Evolutionary conservation across 92 coral and sea anemone genomes (phyloP).

Genomic region (Epizoanthus ramosus): DNA sequence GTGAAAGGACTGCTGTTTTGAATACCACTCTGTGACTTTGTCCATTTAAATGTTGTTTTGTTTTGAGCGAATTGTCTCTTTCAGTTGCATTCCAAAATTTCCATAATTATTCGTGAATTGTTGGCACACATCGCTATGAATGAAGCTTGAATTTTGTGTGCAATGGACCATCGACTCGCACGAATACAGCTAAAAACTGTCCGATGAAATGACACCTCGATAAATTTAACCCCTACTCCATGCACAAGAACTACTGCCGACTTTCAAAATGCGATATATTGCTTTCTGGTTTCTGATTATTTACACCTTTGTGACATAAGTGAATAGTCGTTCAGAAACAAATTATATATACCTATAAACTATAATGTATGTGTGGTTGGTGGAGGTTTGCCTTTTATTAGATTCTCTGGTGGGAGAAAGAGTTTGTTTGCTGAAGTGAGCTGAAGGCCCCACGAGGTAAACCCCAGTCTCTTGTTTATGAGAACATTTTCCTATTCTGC

Average conservation of each 20-base stretch:
- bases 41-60: constrained; percentile 54
- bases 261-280: constrained; percentile 11
- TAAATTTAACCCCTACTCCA: not conserved
- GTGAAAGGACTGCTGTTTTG: constrained; percentile 30
- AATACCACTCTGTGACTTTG: constrained; percentile 40
- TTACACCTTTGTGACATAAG: constrained; percentile 22
- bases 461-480: not conserved
- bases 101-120: constrained; percentile 38
- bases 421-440: constrained; percentile 38
- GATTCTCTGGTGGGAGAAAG: not conserved
- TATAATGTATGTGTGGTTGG: not conserved
- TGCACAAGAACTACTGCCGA: not conserved
- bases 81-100: constrained; percentile 46
- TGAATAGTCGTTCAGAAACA: constrained; percentile 1
- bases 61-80: constrained; percentile 68
- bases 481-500: constrained; percentile 23
- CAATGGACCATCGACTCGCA: not conserved
- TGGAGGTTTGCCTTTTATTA: not conserved
- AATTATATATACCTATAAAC: not conserved
- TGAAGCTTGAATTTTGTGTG: constrained; percentile 16
- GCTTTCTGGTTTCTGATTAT: constrained; percentile 6
- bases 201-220: constrained; percentile 38
- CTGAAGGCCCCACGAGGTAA: constrained; percentile 14
- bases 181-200: not conserved
- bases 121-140: not conserved